Percentiles rank a stretch among this genome's conserved stretches.
These are phyloP conservation scores for Macropus fuliginosus DNA, from an alignment of 2,797 vertebrate species.

Conservation along the genomic window DNA sequence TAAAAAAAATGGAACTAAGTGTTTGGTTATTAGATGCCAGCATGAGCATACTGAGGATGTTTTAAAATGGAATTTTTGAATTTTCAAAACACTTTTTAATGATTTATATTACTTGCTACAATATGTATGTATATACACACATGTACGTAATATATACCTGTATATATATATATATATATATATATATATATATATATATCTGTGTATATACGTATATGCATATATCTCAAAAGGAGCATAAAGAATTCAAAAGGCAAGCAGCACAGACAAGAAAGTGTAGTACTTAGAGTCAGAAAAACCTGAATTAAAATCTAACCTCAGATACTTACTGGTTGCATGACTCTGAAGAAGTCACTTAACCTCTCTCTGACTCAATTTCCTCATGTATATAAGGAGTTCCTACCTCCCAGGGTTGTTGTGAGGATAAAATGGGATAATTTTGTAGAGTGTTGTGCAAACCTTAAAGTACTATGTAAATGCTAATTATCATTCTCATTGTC, in stretches of 20 bases:
- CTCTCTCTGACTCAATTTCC: not conserved
- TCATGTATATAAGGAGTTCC: constrained; percentile 13
- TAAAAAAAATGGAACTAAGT: not conserved
- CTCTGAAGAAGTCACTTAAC: not conserved
- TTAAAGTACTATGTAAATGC: not conserved
- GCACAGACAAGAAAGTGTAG: not conserved
- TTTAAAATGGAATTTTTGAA: not conserved
- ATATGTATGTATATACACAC: not conserved
- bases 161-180: not conserved
- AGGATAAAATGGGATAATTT: not conserved
- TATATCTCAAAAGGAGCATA: no score
- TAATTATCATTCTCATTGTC: not conserved
- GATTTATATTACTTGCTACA: not conserved
- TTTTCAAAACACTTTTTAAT: not conserved
- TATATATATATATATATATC: no score
- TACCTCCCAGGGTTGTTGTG: not conserved
- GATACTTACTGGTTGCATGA: not conserved
- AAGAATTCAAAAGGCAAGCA: not conserved
- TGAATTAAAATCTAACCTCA: not conserved
- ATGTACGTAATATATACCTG: no score
- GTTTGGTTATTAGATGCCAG: not conserved
- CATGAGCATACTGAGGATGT: not conserved
- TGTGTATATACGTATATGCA: not conserved
- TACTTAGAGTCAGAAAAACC: not conserved
- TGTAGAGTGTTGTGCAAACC: not conserved